phyloP scores from a whole-genome alignment of 2,888 invertebrate genomes.

The Neoitamus cyanurus region DNA sequence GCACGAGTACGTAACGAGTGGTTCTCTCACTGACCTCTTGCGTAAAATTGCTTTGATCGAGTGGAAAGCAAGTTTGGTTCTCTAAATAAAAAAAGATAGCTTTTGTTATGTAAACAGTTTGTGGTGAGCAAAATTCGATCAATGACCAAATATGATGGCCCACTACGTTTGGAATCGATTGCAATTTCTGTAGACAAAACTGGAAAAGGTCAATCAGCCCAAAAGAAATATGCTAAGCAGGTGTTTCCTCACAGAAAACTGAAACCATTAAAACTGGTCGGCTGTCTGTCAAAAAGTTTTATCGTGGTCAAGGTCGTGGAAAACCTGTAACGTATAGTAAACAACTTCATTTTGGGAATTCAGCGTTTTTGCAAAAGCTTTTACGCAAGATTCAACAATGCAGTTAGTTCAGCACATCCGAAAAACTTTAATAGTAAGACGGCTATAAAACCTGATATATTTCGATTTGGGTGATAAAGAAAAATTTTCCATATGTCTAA shows the following conservation, averaged over 20 bases:
- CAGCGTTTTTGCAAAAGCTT: background rate
- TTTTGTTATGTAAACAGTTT: background rate
- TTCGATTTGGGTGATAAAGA: no score
- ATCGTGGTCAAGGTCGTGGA: background rate
- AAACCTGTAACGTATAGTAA: background rate
- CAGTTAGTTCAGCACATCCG: no score
- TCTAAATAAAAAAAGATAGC: background rate
- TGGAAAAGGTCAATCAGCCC: background rate
- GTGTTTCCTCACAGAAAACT: background rate
- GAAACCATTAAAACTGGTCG: background rate
- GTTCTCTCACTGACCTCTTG: background rate
- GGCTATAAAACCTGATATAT: no score
- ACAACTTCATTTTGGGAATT: background rate
- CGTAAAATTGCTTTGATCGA: background rate
- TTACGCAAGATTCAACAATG: background rate
- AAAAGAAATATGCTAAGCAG: background rate
- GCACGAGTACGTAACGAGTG: background rate
- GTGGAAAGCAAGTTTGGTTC: background rate
- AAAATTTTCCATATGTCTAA: no score
- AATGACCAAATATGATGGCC: background rate
- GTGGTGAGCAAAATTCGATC: background rate
- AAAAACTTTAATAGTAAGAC: no score
- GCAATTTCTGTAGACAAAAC: background rate
- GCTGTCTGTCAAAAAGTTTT: background rate
- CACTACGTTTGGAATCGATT: background rate